These are phyloP conservation scores for Caenorhabditis panamensis DNA, from an alignment of 2,888 invertebrate species.

Conservation along the genomic window DNA sequence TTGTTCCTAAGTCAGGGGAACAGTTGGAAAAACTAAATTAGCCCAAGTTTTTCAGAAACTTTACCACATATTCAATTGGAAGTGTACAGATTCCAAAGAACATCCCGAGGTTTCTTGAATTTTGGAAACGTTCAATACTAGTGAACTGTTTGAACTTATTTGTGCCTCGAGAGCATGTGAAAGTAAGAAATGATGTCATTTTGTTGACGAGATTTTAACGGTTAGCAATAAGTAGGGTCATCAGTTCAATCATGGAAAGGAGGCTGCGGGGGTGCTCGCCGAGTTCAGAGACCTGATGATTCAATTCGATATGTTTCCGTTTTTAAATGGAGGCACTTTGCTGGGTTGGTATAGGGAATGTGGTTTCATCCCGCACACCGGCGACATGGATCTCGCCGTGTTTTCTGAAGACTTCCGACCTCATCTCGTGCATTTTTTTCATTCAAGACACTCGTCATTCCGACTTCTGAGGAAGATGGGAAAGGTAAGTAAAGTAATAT, in stretches of 20 bases:
- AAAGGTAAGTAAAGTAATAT: slow-evolving; percentile 34
- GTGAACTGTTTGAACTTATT: slow-evolving; percentile 21
- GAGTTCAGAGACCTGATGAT: slow-evolving; percentile 39
- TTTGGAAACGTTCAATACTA: slow-evolving; percentile 17
- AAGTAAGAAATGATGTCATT: slow-evolving; percentile 39
- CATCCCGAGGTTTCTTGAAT: slow-evolving; percentile 22
- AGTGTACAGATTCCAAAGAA: slow-evolving; percentile 18
- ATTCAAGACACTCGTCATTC: slow-evolving; percentile 23
- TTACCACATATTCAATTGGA: slow-evolving; percentile 28
- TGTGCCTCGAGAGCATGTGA: slow-evolving; percentile 1
- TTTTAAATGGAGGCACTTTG: slow-evolving; percentile 31
- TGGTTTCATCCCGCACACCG: slow-evolving; percentile 54
- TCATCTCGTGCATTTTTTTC: slow-evolving; percentile 5
- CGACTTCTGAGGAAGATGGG: slow-evolving; percentile 43
- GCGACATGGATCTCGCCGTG: slow-evolving; percentile 56
- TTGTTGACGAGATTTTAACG: slow-evolving; percentile 3
- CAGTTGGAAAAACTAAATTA: neutral
- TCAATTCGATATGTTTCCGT: slow-evolving; percentile 44
- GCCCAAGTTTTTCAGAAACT: slow-evolving; percentile 9
- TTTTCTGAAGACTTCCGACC: slow-evolving; percentile 39
- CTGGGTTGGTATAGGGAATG: slow-evolving; percentile 64
- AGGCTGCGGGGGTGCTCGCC: slow-evolving; percentile 23
- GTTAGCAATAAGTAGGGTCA: slow-evolving; percentile 36
- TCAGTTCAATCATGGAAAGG: slow-evolving; percentile 24
- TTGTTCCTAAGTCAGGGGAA: slow-evolving; percentile 28